Evolutionary conservation across 2,888 invertebrate species (phyloP).

Genomic region (Zaprionus bogoriensis): DNA sequence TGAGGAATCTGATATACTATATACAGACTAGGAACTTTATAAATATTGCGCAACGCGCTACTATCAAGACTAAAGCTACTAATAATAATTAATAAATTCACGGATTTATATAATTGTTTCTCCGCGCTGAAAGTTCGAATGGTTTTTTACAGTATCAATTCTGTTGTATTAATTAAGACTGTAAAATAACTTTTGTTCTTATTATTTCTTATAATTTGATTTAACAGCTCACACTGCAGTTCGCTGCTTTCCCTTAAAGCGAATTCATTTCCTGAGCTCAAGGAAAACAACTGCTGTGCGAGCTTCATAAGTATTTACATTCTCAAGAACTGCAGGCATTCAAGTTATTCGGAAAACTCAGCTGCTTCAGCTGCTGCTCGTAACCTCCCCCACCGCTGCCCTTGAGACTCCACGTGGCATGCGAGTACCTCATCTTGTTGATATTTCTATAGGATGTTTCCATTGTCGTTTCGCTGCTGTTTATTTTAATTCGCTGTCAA

Average conservation of each 20-base stretch:
- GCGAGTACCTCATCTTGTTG: constrained; percentile 30
- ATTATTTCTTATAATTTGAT: neutral
- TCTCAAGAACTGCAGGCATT: constrained; percentile 3
- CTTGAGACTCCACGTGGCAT: neutral
- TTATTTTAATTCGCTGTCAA: constrained; percentile 60
- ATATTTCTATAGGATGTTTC: constrained; percentile 45
- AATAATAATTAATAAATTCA: no score
- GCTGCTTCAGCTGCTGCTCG: no score
- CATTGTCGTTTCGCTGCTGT: constrained; percentile 32
- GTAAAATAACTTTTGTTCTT: no score
- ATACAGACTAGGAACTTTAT: no score
- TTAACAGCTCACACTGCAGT: neutral
- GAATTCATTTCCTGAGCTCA: neutral
- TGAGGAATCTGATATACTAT: no score
- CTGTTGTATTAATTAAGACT: no score
- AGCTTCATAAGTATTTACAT: constrained; percentile 4
- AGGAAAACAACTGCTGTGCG: neutral
- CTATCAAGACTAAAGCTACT: no score
- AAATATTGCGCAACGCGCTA: no score
- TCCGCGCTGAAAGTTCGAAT: no score
- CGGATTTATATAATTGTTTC: no score
- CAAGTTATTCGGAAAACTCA: neutral
- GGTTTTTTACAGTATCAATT: no score
- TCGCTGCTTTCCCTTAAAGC: neutral
- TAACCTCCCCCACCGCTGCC: no score